These are phyloP conservation scores for Diplodus sargus DNA, from an alignment of 2,797 vertebrate genomes.

Conservation along the genomic window DNA sequence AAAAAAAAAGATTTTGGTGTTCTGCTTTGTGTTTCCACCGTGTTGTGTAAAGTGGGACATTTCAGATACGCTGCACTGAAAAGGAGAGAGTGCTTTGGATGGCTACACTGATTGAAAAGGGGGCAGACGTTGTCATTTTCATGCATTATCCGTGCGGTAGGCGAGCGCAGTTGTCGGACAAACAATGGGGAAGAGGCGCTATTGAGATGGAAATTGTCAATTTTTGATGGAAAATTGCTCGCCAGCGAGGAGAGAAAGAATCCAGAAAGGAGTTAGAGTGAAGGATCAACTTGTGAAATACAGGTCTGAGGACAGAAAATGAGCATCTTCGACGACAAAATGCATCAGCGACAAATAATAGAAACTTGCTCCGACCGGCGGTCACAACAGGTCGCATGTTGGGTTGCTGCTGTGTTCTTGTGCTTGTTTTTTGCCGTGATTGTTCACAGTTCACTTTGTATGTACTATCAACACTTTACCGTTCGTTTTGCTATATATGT, in stretches of 20 bases:
- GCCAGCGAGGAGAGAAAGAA: not conserved
- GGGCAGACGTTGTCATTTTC: not conserved
- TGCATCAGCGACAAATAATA: not conserved
- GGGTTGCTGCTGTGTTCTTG: not conserved
- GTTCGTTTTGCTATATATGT: too few relatives aligned
- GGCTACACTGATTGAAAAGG: not conserved
- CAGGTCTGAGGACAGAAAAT: not conserved
- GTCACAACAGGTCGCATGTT: not conserved
- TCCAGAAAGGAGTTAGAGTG: not conserved
- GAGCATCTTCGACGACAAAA: not conserved
- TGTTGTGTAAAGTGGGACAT: slow-evolving; percentile 8
- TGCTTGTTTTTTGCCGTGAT: not conserved
- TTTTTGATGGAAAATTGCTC: not conserved
- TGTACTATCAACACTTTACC: too few relatives aligned
- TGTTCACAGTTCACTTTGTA: too few relatives aligned
- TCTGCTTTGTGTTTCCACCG: slow-evolving; percentile 20
- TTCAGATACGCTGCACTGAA: slow-evolving; percentile 2
- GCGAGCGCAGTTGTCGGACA: not conserved
- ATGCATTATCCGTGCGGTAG: not conserved
- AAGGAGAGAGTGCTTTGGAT: not conserved
- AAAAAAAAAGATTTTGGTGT: not conserved
- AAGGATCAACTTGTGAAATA: not conserved
- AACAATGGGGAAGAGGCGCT: not conserved
- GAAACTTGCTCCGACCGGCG: not conserved
- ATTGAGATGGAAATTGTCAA: not conserved